Base-by-base conservation (phyloP, 2,113 vertebrate species). In the Cynocephalus volans region DNA sequence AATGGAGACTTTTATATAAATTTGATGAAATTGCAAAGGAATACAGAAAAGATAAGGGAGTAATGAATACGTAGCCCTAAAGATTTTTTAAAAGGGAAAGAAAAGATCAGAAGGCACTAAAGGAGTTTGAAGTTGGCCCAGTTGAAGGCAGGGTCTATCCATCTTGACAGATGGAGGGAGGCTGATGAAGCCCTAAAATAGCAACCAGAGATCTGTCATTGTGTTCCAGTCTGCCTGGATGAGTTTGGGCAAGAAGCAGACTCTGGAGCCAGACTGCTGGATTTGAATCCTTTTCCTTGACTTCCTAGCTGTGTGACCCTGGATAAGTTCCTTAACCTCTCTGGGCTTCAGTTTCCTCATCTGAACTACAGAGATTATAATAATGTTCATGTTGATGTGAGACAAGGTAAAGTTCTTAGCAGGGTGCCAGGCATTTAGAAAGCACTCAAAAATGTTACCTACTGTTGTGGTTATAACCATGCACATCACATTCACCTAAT, bases 1-100 rank as follows among this genome's bases (percentile, higher is more conserved):
- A 93, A 65, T 70, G 62, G 86, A 92, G 93, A 17, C 50, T 45
- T 69, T 96, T 92, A 70, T 45, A 90, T 87, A 80, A 80, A 92
- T 95, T 87, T 96, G 95, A 91, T 92, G 54, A 86, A 62, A 96
- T 62, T 86, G 89, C 87, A 83, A 88, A 96, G 86, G 89, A 95
- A 88, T 80, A 24, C n/a, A 79, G 41, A 77, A 15, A 77, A 93
- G 77, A 89, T 75, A 92, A 58, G 62, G 67, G 62, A 84, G 31
- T 52, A 48, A 88, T 90, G 89, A 93, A 95, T 52, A 69, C 36
- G 56, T 19, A 65, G 50, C 67, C 33, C 5, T 50, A 50, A 65
- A 75, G 81, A 90, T 81, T 86, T 94, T 93, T 60, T 87, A 31
- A 91, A 94, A 89, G n/a, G 80, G 56, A 90, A 85, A 76, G 67